Percentiles rank a stretch among this genome's conserved stretches.
These are phyloP conservation scores for Phalacrocorax brasilianus DNA, from an alignment of 2,113 vertebrate species.

Conservation along the genomic window DNA sequence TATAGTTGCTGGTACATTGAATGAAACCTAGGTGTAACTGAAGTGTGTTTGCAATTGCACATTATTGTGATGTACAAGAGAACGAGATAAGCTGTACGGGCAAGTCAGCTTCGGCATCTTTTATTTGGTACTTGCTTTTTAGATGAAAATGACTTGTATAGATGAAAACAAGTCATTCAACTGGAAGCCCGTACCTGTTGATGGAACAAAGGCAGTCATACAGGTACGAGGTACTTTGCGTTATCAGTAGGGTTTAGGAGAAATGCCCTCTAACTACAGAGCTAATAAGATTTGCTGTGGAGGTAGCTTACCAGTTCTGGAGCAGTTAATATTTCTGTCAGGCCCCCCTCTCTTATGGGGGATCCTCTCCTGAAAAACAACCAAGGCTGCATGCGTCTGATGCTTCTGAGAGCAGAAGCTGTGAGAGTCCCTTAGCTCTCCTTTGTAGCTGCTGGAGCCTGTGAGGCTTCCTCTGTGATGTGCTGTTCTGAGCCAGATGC, in stretches of 20 bases:
- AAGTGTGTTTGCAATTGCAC: not conserved
- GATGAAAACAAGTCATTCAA: not conserved
- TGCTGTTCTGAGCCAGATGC: not conserved
- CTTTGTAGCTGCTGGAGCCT: not conserved
- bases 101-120: not conserved
- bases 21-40: not conserved
- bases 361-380: not conserved
- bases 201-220: not conserved
- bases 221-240: not conserved
- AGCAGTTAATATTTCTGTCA: not conserved
- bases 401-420: not conserved
- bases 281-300: not conserved
- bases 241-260: not conserved
- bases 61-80: not conserved
- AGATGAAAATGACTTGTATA: not conserved
- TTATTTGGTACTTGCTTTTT: not conserved
- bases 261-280: not conserved
- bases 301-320: not conserved
- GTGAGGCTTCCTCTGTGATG: not conserved
- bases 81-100: not conserved
- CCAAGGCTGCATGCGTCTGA: not conserved
- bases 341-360: rapidly evolving
- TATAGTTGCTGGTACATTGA: not conserved
- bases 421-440: not conserved
- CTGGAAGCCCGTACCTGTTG: not conserved